Base-by-base conservation (phyloP, 1,140 invertebrate genomes). In the Pogonognathellus flavescens region DNA sequence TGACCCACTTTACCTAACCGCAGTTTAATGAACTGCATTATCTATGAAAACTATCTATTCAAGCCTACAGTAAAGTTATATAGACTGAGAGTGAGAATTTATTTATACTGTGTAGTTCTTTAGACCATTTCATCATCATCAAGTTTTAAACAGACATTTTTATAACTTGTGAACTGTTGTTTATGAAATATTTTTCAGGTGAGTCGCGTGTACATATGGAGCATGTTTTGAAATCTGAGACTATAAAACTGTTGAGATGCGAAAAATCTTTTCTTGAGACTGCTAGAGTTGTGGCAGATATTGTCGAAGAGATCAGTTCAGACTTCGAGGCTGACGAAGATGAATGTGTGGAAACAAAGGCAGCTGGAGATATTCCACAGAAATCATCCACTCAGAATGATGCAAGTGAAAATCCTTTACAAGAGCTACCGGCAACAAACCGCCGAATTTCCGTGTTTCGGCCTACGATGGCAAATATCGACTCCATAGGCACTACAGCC, bases 301-400 rank as follows among this genome's bases (percentile, higher is more conserved):
- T 88, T n/a, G 82, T 88, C 0, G 86, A 87, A 18, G 84, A 88
- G 22, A 62, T 87, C 7, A 80, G 60, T 20, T 50, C 66, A 14
- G 86, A 87, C 22, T 76, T 60, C 55, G 86, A 84, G 3, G 83
- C 60, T 22, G 72, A 85, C 14, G 72, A 86, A n/a, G 59, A 80
- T 11, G 55, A 25, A 70, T n/a, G 57, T 16, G 59, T 57, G 55
- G 20, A 70, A 16, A 18, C 2, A 7, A 70, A 3, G 11, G 62
- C 18, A 70, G 62, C 62, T 7, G 62, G 62, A 22, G 20, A 16
- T 31, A 22, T 31, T 16, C 31, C 31, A 6, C 2, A 41, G 31
- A 41, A 3, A 6, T 41, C 6, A 6, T 6, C 31, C 31, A 41
- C 6, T 41, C 31, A 41, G 31, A 41, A 41, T 41, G 31, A 41